phyloP scores from a whole-genome alignment of 1,140 invertebrate genomes.

The Cherax quadricarinatus region DNA sequence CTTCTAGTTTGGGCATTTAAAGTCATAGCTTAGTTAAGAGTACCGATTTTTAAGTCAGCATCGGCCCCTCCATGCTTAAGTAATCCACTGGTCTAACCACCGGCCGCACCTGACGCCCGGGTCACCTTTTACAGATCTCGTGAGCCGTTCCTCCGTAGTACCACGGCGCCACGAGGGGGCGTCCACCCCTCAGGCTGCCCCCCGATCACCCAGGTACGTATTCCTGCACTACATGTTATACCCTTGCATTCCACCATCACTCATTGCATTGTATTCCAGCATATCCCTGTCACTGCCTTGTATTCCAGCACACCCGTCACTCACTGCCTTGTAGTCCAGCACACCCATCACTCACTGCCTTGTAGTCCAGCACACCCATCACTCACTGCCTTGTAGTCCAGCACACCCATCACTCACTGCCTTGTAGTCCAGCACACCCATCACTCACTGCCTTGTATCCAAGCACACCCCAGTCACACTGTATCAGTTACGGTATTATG shows the following conservation, averaged over 20 bases:
- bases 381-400: background rate
- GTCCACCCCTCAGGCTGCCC: constrained; percentile 59
- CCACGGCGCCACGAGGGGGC: constrained; percentile 58
- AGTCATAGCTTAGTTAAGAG: background rate
- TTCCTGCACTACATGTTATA: background rate
- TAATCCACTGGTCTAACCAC: constrained; percentile 13
- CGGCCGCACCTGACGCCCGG: constrained; percentile 46
- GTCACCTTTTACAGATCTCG: constrained; percentile 63
- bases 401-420: background rate
- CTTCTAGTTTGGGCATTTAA: background rate
- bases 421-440: background rate
- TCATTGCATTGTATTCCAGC: background rate
- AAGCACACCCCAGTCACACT: too few species aligned
- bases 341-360: background rate
- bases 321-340: background rate
- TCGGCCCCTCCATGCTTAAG: background rate
- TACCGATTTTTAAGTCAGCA: constrained; percentile 12
- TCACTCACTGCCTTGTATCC: background rate
- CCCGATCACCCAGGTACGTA: constrained; percentile 63
- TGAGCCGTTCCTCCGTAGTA: constrained; percentile 36
- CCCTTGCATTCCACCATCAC: background rate
- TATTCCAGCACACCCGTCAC: background rate
- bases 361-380: background rate
- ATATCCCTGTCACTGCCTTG: background rate
- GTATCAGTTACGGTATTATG: too few species aligned